Base-by-base conservation (phyloP, 2,113 vertebrate genomes). In the Haemorhous mexicanus region DNA sequence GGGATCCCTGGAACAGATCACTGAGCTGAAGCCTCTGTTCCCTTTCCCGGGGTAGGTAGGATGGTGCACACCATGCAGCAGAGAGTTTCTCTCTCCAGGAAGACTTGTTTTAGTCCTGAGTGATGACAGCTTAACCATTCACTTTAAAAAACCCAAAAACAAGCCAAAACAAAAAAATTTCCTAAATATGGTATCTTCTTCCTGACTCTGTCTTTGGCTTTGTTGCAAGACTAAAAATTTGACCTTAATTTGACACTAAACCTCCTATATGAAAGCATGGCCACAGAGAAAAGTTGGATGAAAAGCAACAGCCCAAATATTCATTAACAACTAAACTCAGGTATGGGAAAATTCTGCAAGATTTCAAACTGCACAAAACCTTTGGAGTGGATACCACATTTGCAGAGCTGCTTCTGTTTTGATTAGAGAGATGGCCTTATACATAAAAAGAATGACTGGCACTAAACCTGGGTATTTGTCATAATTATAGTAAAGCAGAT, bases 401-500 rank as follows among this genome's bases (percentile, higher is more conserved):
- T 66, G 55, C 56, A 84, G 28, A 43, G 39, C 55, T 95, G 76
- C 64, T 89, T 33, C 52, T 90, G 79, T 95, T 61, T 49, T 96
- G 68, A 89, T 90, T 90, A 92, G 39, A 52, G 70, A 72, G 32
- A 63, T 86, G 72, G 61, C 14, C 67, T 90, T 69, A 18, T 21
- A 49, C 24, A 81, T 83, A 59, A 91, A 93, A 89, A 79, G 69
- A 96, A 83, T 63, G 58, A 50, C 53, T 87, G 74, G 14, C 22
- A 39, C 13, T 73, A 89, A 89, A 92, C 53, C 62, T 86, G 49
- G 19, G 39, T 35, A 72, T 84, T 85, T 90, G 22, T 89, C 94
- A 82, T 86, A 92, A 93, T 90, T 94, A 58, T 11, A 80, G 16
- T 18, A 75, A 95, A 96, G 32, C 39, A 94, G 74, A 50, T 95